phyloP scores from a whole-genome alignment of 2,797 vertebrate species.

The Poecilia gillii region DNA sequence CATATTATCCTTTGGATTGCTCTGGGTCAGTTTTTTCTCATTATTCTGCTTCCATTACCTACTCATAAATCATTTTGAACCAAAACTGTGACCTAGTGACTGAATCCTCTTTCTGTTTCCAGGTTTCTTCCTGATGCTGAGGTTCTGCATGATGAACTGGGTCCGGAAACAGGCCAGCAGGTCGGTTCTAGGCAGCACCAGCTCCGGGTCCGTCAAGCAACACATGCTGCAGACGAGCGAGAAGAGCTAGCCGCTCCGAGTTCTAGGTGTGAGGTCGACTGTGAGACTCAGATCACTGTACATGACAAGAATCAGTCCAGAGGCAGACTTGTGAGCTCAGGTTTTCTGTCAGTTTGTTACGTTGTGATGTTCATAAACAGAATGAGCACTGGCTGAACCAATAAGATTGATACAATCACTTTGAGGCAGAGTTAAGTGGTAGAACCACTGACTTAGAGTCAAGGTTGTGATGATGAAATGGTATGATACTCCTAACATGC shows the following conservation, averaged over 20 bases:
- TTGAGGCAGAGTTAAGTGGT: background rate
- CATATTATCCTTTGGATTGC: background rate
- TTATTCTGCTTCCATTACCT: background rate
- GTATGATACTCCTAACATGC: no score
- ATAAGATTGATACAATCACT: background rate
- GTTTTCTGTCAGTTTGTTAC: background rate
- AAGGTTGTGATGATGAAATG: background rate
- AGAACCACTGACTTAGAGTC: background rate
- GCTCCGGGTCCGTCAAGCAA: constrained; percentile 73
- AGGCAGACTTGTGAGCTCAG: background rate
- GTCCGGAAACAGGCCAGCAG: constrained; percentile 51
- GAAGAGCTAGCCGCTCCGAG: constrained; percentile 43
- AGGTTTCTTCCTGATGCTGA: constrained; percentile 83
- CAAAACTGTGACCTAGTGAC: background rate
- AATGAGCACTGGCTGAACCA: background rate
- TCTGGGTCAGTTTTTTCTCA: background rate
- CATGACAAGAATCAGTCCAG: background rate
- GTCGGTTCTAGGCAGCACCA: constrained; percentile 57
- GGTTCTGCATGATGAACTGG: constrained; percentile 75
- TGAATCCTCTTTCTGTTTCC: constrained; percentile 18
- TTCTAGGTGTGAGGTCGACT: background rate
- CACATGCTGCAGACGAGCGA: constrained; percentile 77
- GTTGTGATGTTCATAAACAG: background rate
- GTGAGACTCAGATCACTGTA: background rate
- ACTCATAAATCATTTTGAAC: background rate